Conservation (phyloP, 2,113 vertebrate species). For the Psittacula cyanocephala region DNA sequence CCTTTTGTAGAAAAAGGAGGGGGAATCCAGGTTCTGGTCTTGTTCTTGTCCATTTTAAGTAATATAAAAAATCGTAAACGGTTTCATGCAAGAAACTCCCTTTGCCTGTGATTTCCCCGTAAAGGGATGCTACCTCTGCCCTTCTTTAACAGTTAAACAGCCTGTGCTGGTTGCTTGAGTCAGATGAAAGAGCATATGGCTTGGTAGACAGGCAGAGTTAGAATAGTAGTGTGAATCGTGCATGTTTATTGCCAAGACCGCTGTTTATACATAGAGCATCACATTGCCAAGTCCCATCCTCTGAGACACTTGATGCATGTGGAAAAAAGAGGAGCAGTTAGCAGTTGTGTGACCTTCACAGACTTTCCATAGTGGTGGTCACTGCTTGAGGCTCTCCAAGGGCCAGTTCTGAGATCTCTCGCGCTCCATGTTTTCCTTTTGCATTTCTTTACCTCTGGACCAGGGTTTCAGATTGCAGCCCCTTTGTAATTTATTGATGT, state of each 20-base stretch:
- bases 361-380: not conserved
- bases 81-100: not conserved
- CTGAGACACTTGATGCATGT: not conserved
- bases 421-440: not conserved
- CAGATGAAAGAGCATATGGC: not conserved
- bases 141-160: not conserved
- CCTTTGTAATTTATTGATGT: not conserved
- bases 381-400: not conserved
- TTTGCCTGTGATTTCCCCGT: not conserved
- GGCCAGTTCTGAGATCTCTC: not conserved
- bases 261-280: not conserved
- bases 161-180: not conserved
- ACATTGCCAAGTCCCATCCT: not conserved
- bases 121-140: too few species aligned
- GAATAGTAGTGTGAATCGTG: not conserved
- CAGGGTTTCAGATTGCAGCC: not conserved
- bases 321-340: not conserved
- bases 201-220: not conserved
- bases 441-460: not conserved
- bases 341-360: not conserved
- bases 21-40: not conserved
- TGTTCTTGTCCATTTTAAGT: not conserved
- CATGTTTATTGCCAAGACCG: not conserved
- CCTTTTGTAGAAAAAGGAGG: fast-evolving
- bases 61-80: not conserved